Base-by-base conservation (phyloP, 2,888 invertebrate species). In the Phasia obesa region DNA sequence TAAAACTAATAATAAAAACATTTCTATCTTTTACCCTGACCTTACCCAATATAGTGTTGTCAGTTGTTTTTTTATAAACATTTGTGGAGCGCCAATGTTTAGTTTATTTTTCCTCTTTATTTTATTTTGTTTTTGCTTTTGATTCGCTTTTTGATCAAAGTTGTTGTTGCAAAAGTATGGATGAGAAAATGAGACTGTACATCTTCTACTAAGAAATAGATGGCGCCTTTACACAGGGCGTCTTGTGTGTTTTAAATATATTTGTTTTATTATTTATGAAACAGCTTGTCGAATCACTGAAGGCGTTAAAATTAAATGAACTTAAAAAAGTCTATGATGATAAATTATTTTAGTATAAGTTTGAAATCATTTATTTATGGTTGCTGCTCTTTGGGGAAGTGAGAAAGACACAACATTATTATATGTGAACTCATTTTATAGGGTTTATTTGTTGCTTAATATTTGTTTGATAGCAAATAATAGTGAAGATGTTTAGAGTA, bases 11-110 rank as follows among this genome's bases (percentile, higher is more conserved):
- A 35, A 2, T 0, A 11, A 17, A 64, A 69, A 57, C 65, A 75
- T 59, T 62, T 75, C 75, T 81, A 69, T 70, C 75, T 75, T 70
- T 70, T 62, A 77, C 83, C 83, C 75, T 83, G 83, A 79, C 83
- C 83, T 83, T 83, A 75, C 59, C 60, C 79, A 83, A 83, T 71
- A 67, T 71, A 60, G 69, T 44, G 44, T 51, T 60, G 65, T 23
- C 35, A 59, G 62, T 71, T 47, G 6, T 17, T 17, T 44, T 17
- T n/a, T 64, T 59, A 65, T n/a, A 57, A 31, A 67, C 51, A 67
- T 67, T 74, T 47, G 11, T 15, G 23, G 49, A 27, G 38, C 9
- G 44, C 15, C 17, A 11, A 31, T 53, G 7, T 15, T 4, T 44
- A 17, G 44, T 4, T 44, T 62, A 42, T 9, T 4, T 64, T 75